Percentiles rank a stretch among this genome's conserved stretches.
Conservation (phyloP, 1,140 invertebrate genomes). For the Drosophila nebulosa region DNA sequence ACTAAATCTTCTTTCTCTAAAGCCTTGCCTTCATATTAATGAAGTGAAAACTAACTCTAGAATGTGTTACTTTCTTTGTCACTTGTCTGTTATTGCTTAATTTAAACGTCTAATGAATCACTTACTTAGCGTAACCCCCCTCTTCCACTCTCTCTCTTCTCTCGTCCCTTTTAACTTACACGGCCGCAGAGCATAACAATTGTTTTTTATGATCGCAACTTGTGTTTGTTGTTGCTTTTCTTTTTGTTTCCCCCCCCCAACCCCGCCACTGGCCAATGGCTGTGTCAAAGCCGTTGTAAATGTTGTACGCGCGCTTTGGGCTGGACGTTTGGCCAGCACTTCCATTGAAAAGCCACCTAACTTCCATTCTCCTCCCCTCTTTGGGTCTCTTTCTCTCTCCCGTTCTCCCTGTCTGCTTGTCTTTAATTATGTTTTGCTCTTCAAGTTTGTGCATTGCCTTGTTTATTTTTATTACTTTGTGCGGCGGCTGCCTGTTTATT, state of each 20-base stretch:
- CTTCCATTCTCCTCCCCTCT: background rate
- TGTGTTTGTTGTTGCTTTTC: background rate
- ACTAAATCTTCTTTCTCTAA: too few species aligned
- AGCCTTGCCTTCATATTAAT: too few species aligned
- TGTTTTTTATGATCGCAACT: constrained; percentile 50
- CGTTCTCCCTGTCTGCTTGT: constrained; percentile 24
- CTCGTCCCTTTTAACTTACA: background rate
- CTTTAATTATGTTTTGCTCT: constrained; percentile 67
- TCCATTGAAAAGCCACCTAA: background rate
- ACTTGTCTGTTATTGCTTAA: background rate
- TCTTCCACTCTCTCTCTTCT: too few species aligned
- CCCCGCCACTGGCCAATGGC: background rate
- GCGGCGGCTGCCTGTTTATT: constrained; percentile 52
- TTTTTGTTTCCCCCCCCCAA: background rate
- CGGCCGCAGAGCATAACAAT: constrained; percentile 43
- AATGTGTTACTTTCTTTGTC: background rate
- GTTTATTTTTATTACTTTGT: constrained; percentile 73
- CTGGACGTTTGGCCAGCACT: background rate
- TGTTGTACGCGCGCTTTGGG: background rate
- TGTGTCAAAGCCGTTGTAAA: constrained; percentile 1
- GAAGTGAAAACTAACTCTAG: background rate
- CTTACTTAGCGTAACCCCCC: background rate
- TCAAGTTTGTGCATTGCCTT: constrained; percentile 71
- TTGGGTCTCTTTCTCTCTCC: background rate
- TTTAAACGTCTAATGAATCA: background rate